These are phyloP conservation scores for Elysia crispata DNA, from an alignment of 2,888 invertebrate species.

Conservation along the genomic window DNA sequence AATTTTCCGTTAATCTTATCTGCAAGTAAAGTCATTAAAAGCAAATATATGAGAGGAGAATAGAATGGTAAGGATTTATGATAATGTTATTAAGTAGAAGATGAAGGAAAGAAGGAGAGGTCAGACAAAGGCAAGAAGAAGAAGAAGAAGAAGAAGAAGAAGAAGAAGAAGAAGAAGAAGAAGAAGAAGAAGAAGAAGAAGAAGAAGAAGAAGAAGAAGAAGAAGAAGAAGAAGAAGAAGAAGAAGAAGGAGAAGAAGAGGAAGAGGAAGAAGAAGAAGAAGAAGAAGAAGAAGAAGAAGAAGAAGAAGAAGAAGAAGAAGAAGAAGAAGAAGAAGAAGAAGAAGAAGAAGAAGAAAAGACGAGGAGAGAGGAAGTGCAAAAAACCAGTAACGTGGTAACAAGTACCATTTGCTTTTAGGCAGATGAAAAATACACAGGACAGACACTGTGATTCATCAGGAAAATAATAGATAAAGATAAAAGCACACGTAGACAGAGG, in stretches of 20 bases:
- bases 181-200: background rate
- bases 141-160: background rate
- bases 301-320: constrained; percentile 3
- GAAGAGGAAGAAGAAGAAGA: background rate
- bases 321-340: background rate
- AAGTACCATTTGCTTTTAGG: too few relatives aligned
- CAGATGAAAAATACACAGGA: too few relatives aligned
- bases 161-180: background rate
- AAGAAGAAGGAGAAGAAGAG: background rate
- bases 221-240: background rate
- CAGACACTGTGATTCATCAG: too few relatives aligned
- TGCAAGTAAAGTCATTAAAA: too few relatives aligned
- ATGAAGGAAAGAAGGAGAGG: background rate
- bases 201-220: background rate
- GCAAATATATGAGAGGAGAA: too few relatives aligned
- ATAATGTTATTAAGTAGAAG: too few relatives aligned
- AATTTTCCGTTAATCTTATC: too few relatives aligned
- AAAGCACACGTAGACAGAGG: too few relatives aligned
- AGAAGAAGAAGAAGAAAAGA: background rate
- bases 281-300: background rate
- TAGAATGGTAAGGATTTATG: too few relatives aligned
- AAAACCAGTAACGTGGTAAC: too few relatives aligned
- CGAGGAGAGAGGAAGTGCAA: background rate
- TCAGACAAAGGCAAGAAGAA: background rate
- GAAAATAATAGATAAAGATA: too few relatives aligned